Evolutionary conservation across 1,140 invertebrate species (phyloP), one percentile per base, ranked within the genome.

Genomic region (Micrasema longulum): DNA sequence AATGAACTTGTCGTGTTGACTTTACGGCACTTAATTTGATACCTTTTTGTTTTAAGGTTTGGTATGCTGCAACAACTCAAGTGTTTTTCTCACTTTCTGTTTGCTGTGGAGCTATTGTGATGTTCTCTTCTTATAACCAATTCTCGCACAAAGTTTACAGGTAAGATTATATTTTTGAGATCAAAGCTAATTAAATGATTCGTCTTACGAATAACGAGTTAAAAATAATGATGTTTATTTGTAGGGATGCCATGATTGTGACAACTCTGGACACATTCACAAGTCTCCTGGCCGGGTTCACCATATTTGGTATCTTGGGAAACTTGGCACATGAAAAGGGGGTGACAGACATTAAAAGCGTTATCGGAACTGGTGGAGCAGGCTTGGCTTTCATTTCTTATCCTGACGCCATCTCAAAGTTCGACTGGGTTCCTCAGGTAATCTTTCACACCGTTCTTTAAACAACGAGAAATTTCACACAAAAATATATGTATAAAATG

Each of bases 331-430:
- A 89, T 70, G 88, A 90, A 74, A 79, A 90, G 3, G 80, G 87
- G 31, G 83, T 81, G 9, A 83, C 86, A 0, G 83, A 86, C 65
- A 86, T 91, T 2, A 76, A 81, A 36, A 80, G 87, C 23, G 89
- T 91, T 0, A 69, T 92, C 0, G 89, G 91, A 0, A 84, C 86
- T 63, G 87, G 87, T 1, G 89, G 89, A 5, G 84, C 89, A n/a
- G n/a, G n/a, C n/a, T n/a, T n/a, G n/a, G n/a, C n/a, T n/a, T n/a
- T n/a, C n/a, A n/a, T n/a, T n/a, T 90, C 93, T 0, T 97, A 97
- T 83, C 95, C 95, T 0, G 93, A 95, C 78, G 95, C 95, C 0
- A 92, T 97, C 53, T 88, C 93, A 2, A 93, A 94, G 79, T 93
- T 96, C 76, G 88, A 89, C 3, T 81, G 87, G 26, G 82, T 92